Percentiles rank a stretch among this genome's conserved stretches.
Evolutionary conservation across 1,140 invertebrate species (phyloP).

Genomic region (Lucilia sericata): DNA sequence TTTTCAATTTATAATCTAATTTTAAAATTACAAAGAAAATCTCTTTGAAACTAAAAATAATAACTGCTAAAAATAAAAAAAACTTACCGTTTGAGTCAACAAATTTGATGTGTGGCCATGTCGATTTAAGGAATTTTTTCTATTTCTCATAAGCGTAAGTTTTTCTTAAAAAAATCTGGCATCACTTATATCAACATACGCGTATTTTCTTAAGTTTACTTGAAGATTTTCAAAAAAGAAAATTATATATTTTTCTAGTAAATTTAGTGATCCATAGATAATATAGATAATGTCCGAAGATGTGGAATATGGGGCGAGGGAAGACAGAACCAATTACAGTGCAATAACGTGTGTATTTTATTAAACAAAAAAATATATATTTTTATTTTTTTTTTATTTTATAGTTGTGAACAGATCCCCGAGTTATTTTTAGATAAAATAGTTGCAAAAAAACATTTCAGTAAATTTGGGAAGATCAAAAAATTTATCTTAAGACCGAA

Average conservation of each 20-base stretch:
- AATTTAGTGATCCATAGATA: not conserved
- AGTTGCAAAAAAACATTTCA: slow-evolving; percentile 75
- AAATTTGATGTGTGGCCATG: too few relatives aligned
- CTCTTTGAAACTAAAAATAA: too few relatives aligned
- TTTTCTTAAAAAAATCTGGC: too few relatives aligned
- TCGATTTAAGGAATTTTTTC: too few relatives aligned
- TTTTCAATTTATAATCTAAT: too few relatives aligned
- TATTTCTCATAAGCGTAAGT: too few relatives aligned
- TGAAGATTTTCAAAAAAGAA: not conserved
- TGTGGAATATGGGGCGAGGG: slow-evolving; percentile 16
- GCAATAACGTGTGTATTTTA: slow-evolving; percentile 41
- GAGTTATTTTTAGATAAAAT: slow-evolving; percentile 73
- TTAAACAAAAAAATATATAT: not conserved
- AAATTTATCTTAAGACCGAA: slow-evolving; percentile 74
- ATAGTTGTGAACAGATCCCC: slow-evolving; percentile 75
- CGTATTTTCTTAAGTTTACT: not conserved
- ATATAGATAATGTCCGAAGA: slow-evolving; percentile 30
- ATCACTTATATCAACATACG: too few relatives aligned
- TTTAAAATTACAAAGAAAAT: too few relatives aligned
- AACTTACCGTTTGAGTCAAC: too few relatives aligned
- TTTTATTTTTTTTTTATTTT: not conserved
- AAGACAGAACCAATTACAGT: slow-evolving; percentile 46
- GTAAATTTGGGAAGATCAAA: slow-evolving; percentile 73
- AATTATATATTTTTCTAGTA: not conserved
- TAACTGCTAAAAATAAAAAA: too few relatives aligned